Base-by-base conservation (phyloP, 2,113 vertebrate genomes). In the Nannospalax galili region DNA sequence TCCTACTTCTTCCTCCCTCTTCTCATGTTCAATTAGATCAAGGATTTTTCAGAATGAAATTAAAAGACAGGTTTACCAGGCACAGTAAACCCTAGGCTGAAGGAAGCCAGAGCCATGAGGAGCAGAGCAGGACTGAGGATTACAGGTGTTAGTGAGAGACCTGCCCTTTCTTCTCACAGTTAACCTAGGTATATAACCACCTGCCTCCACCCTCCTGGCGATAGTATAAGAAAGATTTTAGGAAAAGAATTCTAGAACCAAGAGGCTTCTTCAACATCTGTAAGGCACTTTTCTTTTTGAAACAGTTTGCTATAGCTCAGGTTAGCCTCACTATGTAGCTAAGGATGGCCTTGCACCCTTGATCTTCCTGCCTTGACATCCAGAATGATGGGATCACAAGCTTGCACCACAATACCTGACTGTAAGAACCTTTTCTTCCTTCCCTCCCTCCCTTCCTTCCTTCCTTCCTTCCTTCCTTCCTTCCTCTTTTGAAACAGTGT, bases 31-130 rank as follows among this genome's bases (percentile, higher is more conserved):
- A 24, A n/a, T 95, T 90, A 95, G 91, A 77, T 77, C 26, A 48
- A 11, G 30, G 22, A 73, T 73, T 92, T 97, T 97, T 85, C 12
- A 72, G 24, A 88, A 65, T 77, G 24, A 97, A 80, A 95, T 84
- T 93, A 67, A 24, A 22, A 87, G 69, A 88, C 32, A 73, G 0
- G 64, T 78, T 85, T 3, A 64, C 60, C n/a, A 93, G 37, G 42
- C n/a, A 82, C 40, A 94, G n/a, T 91, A 92, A 95, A 87, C 62
- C 35, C 45, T 81, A 72, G 45, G 52, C n/a, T 88, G 40, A 92
- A 78, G 14, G 14, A 28, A 92, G 10, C 37, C 7, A 79, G 35
- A 67, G 6, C 10, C 22, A 58, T 7, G 22, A 74, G 48, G 28
- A 78, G 14, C 45, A 92, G 86, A 95, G 77, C 22, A 80, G 35